phyloP scores from a whole-genome alignment of 2,113 vertebrate species.

The Henicopernis longicauda region DNA sequence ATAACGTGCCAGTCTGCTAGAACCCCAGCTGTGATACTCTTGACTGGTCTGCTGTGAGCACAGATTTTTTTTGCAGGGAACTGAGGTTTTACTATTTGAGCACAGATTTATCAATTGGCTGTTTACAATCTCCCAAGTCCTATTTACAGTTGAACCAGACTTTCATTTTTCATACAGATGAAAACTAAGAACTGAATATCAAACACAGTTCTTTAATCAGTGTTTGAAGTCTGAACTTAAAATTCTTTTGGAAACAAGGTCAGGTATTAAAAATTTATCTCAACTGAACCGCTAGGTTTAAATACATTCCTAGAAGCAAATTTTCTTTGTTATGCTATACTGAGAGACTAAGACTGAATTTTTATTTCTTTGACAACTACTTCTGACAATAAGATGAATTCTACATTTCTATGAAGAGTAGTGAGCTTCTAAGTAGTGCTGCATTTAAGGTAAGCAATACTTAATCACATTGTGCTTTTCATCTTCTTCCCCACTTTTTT shows the following conservation, averaged over 20 bases:
- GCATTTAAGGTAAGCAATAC: not conserved
- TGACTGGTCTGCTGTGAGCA: not conserved
- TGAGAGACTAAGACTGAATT: not conserved
- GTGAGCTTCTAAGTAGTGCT: not conserved
- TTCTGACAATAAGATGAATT: not conserved
- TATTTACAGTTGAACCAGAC: not conserved
- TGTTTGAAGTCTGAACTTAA: not conserved
- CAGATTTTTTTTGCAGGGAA: not conserved
- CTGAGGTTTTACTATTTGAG: not conserved
- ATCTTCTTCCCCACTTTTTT: not conserved
- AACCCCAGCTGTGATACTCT: not conserved
- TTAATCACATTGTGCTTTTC: not conserved
- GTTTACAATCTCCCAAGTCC: not conserved
- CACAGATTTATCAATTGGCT: not conserved
- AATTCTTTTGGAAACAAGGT: not conserved
- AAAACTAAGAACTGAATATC: not conserved
- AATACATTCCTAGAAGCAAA: not conserved
- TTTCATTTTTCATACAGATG: not conserved
- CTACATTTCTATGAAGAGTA: not conserved
- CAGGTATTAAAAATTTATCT: not conserved
- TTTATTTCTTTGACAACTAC: not conserved
- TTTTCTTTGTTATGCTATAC: not conserved
- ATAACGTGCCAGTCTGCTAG: accelerated
- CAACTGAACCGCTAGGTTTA: not conserved
- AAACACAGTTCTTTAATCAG: not conserved